Conservation (phyloP, 2,888 invertebrate species). For the Entomobrya multifasciata region DNA sequence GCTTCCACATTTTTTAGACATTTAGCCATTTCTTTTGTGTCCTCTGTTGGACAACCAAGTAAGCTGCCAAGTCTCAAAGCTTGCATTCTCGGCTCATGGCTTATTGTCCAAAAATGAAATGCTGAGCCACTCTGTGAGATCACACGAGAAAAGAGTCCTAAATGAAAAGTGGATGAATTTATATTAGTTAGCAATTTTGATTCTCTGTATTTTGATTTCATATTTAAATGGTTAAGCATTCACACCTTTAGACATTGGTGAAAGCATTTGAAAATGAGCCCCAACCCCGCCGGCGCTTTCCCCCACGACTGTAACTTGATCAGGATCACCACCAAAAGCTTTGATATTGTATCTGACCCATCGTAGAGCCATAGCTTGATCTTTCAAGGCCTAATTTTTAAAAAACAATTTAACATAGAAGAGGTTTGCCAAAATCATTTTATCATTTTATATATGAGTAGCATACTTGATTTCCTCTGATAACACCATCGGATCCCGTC, state of each 20-base stretch:
- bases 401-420: neutral
- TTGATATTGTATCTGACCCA: conserved; percentile 67
- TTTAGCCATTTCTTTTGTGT: conserved; percentile 68
- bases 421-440: too few species aligned
- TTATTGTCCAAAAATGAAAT: conserved; percentile 73
- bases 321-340: conserved; percentile 63
- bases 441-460: neutral
- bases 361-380: conserved; percentile 64
- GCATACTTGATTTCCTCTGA: conserved; percentile 29
- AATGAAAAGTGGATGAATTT: too few species aligned
- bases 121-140: conserved; percentile 72
- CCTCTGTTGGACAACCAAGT: conserved; percentile 73
- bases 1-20: conserved; percentile 75
- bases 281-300: conserved; percentile 67
- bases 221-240: neutral
- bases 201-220: too few species aligned
- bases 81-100: conserved; percentile 69
- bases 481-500: conserved; percentile 70
- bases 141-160: conserved; percentile 72
- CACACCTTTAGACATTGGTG: conserved; percentile 72
- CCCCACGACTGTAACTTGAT: conserved; percentile 62
- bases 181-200: too few species aligned
- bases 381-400: conserved; percentile 41
- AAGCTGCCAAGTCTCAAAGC: conserved; percentile 69
- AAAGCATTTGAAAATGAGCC: conserved; percentile 73